Evolutionary conservation across 2,113 vertebrate genomes (phyloP), one percentile per base, ranked within the genome.

Genomic region (Prionailurus viverrinus): DNA sequence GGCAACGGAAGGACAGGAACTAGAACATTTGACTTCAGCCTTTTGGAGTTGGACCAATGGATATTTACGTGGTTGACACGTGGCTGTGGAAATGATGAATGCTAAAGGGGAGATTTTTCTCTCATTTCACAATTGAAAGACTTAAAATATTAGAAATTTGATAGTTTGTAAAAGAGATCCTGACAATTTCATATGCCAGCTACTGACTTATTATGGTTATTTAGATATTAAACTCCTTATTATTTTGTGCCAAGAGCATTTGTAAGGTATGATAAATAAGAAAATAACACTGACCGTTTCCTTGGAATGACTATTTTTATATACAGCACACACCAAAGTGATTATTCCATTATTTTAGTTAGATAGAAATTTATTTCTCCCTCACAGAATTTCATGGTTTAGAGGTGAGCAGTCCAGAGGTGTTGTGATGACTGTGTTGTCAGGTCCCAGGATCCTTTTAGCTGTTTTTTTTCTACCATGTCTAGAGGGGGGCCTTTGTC

Each of bases 171-270:
- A 14, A 58, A 48, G 45, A 48, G 65, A 90, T 19, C 36, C 25
- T 96, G 61, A 29, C 23, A 81, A 45, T 61, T 81, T 74, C 74
- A 86, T 41, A 66, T 87, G 51, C 19, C 61, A 92, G 39, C 45
- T 79, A 58, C 63, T 94, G 41, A 89, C 45, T 81, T 73, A 92
- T 73, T 84, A 13, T 66, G 31, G n/a, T 39, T 51, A 71, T 15
- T 83, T 91, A 91, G 39, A 63, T 61, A 88, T 51, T 88, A 85
- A 93, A 89, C n/a, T 68, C 93, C 41, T 41, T 41, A 8, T 66
- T 23, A 53, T 41, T 68, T 27, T 79, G 13, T 89, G 58, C 29
- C 65, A 89, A 68, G 79, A 96, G 29, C 18, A 93, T 68, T 89
- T 86, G 10, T 25, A 55, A 92, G 27, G 29, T 81, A 48, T 92